These are phyloP conservation scores for Torymus tubicola DNA, from an alignment of 2,888 invertebrate species.

Conservation along the genomic window DNA sequence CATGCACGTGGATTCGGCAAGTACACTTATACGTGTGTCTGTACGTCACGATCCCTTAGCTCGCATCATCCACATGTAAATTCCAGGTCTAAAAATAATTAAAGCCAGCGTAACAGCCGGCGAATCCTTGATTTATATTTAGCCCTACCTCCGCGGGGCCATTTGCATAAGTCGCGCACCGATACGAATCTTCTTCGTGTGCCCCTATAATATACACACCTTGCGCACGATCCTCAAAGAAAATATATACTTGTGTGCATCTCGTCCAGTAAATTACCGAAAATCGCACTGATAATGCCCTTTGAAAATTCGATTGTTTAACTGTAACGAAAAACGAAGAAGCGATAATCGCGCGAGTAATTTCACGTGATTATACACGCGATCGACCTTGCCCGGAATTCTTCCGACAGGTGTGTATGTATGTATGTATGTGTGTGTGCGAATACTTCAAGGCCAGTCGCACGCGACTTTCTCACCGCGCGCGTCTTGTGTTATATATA, in stretches of 20 bases:
- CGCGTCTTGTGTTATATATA: not conserved
- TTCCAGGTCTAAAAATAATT: slow-evolving; percentile 31
- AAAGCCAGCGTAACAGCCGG: not conserved
- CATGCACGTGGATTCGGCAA: slow-evolving; percentile 9
- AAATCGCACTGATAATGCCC: too few relatives aligned
- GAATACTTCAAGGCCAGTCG: slow-evolving; percentile 22
- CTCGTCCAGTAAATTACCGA: too few relatives aligned
- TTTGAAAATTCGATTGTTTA: too few relatives aligned
- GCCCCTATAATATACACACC: too few relatives aligned
- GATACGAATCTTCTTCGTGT: slow-evolving; percentile 18
- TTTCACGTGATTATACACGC: slow-evolving; percentile 43
- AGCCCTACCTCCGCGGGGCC: not conserved
- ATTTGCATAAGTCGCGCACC: slow-evolving; percentile 21
- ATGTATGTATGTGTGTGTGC: too few relatives aligned
- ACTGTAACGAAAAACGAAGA: not conserved
- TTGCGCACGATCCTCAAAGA: too few relatives aligned
- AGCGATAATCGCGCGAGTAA: slow-evolving; percentile 22
- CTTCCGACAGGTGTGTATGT: slow-evolving; percentile 31
- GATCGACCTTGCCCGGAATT: slow-evolving; percentile 32
- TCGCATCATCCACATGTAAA: slow-evolving; percentile 10
- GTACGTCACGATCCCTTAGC: not conserved
- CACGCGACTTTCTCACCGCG: not conserved
- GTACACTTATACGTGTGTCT: not conserved
- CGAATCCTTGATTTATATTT: slow-evolving; percentile 48
- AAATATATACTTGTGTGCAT: too few relatives aligned